These are phyloP conservation scores for Andrena minutula DNA, from an alignment of 2,888 invertebrate genomes.

Conservation along the genomic window DNA sequence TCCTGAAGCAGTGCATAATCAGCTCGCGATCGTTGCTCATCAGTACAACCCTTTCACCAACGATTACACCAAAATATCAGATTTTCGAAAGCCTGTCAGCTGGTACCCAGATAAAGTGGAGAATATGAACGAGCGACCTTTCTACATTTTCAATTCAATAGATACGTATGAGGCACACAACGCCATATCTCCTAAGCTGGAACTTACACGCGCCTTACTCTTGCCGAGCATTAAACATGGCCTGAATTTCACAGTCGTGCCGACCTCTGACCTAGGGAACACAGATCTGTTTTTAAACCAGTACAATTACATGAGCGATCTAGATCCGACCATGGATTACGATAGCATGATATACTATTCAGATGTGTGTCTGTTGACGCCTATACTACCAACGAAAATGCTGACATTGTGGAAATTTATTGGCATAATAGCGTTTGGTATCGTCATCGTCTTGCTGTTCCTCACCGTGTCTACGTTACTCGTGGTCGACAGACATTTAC, in stretches of 20 bases:
- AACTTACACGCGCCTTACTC: rapidly evolving
- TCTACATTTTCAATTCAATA: background rate
- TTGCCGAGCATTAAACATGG: background rate
- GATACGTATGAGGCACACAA: rapidly evolving
- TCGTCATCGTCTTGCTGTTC: background rate
- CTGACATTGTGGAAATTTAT: conserved; percentile 8
- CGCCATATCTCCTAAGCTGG: background rate
- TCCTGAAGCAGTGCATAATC: too few relatives aligned
- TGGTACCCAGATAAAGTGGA: conserved; percentile 9
- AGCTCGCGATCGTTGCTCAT: background rate
- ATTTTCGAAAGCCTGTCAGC: background rate
- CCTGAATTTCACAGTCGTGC: background rate
- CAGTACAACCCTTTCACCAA: conserved; percentile 8
- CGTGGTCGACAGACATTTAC: background rate
- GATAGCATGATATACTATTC: background rate
- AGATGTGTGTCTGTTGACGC: conserved; percentile 2
- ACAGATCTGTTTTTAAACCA: background rate
- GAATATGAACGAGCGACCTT: background rate
- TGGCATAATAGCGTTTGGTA: background rate
- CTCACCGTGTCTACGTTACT: background rate
- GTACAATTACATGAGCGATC: background rate
- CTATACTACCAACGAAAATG: background rate
- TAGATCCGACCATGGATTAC: background rate
- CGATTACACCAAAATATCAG: background rate
- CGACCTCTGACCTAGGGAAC: background rate